Conservation (phyloP, 2,888 invertebrate species). For the Scaeva pyrastri region DNA sequence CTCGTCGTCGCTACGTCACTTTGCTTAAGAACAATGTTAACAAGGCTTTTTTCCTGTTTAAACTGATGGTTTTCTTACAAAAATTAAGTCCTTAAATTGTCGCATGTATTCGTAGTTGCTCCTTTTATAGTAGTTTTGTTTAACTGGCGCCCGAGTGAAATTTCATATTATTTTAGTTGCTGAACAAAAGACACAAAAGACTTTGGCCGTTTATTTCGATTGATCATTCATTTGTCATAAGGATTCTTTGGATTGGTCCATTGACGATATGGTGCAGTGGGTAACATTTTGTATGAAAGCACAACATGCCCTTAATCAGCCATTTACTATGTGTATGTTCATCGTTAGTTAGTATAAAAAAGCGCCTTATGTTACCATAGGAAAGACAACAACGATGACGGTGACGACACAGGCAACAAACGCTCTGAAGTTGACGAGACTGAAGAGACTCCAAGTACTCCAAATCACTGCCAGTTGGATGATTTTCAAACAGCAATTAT, state of each 20-base stretch:
- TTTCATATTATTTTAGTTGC: too few species aligned
- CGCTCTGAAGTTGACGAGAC: neutral
- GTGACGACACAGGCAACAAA: too few species aligned
- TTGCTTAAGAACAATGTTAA: slow-evolving; percentile 2
- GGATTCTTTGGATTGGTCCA: too few species aligned
- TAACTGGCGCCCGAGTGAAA: neutral
- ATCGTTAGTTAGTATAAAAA: neutral
- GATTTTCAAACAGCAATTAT: slow-evolving; percentile 48
- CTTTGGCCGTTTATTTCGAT: too few species aligned
- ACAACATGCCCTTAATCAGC: neutral
- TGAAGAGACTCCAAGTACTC: slow-evolving; percentile 17
- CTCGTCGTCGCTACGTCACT: neutral
- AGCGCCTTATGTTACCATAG: slow-evolving; percentile 25
- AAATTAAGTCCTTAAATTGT: neutral
- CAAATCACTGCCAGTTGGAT: slow-evolving; percentile 30
- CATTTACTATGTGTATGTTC: neutral
- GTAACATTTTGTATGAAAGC: neutral
- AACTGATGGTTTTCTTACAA: neutral
- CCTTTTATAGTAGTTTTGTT: neutral
- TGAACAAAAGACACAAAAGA: too few species aligned
- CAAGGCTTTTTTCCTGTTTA: neutral
- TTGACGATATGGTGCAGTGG: too few species aligned
- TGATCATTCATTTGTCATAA: too few species aligned
- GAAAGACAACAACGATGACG: neutral
- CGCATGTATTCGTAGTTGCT: neutral